Evolutionary conservation across 2,888 invertebrate genomes (phyloP).

Genomic region (Ophraella communa): DNA sequence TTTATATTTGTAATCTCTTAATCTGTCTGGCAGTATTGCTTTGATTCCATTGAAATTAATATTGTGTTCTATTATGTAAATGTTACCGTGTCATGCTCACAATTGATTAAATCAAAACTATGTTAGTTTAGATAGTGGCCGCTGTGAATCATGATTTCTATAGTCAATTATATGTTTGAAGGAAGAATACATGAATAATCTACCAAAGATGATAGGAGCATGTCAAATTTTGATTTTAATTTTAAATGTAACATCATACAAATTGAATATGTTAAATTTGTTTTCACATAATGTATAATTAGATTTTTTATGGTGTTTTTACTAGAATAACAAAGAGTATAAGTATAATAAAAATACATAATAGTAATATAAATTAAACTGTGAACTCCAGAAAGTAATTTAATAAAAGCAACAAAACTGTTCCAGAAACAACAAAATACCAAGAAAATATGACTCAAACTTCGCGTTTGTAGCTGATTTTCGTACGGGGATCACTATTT

Average conservation of each 20-base stretch:
- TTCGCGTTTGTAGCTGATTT: background rate
- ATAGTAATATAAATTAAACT: too few species aligned
- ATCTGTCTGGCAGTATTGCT: background rate
- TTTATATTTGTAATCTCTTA: too few species aligned
- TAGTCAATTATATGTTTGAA: background rate
- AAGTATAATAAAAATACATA: too few species aligned
- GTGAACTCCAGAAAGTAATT: too few species aligned
- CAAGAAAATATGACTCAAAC: too few species aligned
- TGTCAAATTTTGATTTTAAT: background rate
- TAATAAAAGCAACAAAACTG: too few species aligned
- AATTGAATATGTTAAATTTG: background rate
- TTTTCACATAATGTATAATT: background rate
- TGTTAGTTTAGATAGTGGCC: background rate
- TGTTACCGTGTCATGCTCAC: constrained; percentile 2
- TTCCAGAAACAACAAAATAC: too few species aligned
- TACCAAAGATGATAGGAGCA: background rate
- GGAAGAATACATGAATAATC: background rate
- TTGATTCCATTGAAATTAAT: background rate
- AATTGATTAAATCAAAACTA: background rate
- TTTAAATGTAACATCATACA: background rate
- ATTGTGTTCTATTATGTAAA: background rate
- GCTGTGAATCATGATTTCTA: background rate
- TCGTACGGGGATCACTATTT: too few species aligned
- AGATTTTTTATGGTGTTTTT: background rate
- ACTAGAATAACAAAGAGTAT: too few species aligned